Evolutionary conservation across 2,113 vertebrate species (phyloP).

Genomic region (Microtus montanus): DNA sequence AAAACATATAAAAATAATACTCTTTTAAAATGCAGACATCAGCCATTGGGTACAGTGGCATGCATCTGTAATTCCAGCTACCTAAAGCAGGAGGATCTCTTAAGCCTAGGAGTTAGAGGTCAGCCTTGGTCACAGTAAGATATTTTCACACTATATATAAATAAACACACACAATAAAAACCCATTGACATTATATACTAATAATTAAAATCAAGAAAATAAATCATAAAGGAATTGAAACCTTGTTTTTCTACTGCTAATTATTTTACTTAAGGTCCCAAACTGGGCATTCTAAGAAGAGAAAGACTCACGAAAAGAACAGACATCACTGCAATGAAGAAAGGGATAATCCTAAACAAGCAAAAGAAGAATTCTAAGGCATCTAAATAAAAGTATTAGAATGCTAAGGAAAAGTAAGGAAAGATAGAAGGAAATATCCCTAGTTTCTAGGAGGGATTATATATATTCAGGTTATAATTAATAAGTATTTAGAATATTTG

Average conservation of each 20-base stretch:
- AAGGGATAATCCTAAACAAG: background rate
- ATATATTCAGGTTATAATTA: conserved; percentile 21
- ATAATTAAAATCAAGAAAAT: conserved; percentile 21
- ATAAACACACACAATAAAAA: background rate
- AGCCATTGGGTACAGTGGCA: background rate
- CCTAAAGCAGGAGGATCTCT: background rate
- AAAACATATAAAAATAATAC: background rate
- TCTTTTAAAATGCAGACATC: background rate
- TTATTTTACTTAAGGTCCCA: background rate
- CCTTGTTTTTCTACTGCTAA: conserved; percentile 18
- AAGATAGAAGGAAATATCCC: background rate
- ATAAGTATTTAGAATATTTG: conserved; percentile 26
- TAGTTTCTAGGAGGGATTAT: background rate
- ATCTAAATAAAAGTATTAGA: background rate
- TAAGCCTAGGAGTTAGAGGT: background rate
- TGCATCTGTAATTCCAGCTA: background rate
- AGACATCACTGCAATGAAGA: background rate
- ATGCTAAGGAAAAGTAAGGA: background rate
- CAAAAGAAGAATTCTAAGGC: background rate
- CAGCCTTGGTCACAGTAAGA: background rate
- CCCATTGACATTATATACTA: background rate
- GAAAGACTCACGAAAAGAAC: background rate
- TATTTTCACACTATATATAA: background rate
- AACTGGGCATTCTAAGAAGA: background rate
- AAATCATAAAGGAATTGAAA: conserved; percentile 24